A percentile compares a stretch with the other conserved stretches of the same genome.
phyloP scores from a whole-genome alignment of 2,113 vertebrate genomes.

The Oreocharis arfaki region DNA sequence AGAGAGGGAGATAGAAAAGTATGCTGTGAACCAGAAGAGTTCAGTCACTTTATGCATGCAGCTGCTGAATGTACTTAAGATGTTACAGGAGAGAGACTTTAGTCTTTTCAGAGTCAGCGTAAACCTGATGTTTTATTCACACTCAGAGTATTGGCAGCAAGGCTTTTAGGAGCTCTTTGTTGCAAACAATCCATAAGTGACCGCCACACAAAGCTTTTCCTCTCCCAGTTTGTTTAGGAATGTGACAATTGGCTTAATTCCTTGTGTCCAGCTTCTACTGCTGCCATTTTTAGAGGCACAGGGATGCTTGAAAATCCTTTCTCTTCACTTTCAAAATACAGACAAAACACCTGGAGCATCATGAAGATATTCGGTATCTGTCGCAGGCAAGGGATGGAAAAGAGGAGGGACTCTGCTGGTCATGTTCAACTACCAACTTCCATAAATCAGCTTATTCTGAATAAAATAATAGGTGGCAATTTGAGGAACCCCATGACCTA shows the following conservation, averaged over 20 bases:
- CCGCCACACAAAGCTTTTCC: neutral
- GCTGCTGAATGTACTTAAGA: constrained; percentile 1
- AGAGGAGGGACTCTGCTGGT: neutral
- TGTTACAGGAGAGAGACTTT: neutral
- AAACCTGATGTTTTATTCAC: neutral
- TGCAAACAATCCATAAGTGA: neutral
- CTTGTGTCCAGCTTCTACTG: neutral
- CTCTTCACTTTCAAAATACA: neutral
- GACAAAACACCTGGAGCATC: neutral
- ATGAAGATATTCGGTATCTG: neutral
- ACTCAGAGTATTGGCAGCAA: neutral
- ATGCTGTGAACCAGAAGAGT: neutral
- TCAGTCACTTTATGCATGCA: constrained; percentile 15
- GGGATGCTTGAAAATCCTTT: neutral
- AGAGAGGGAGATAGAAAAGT: constrained; percentile 24
- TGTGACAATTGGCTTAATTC: neutral
- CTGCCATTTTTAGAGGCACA: neutral
- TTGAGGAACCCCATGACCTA: neutral
- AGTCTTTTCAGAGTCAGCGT: neutral
- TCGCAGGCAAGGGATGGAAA: neutral
- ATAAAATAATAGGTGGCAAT: neutral
- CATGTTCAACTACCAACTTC: neutral
- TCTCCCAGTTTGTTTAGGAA: neutral
- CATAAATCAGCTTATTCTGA: neutral
- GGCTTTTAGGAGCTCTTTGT: neutral